These are phyloP conservation scores for Parasteatoda tepidariorum DNA, from an alignment of 1,140 invertebrate genomes.

Conservation along the genomic window DNA sequence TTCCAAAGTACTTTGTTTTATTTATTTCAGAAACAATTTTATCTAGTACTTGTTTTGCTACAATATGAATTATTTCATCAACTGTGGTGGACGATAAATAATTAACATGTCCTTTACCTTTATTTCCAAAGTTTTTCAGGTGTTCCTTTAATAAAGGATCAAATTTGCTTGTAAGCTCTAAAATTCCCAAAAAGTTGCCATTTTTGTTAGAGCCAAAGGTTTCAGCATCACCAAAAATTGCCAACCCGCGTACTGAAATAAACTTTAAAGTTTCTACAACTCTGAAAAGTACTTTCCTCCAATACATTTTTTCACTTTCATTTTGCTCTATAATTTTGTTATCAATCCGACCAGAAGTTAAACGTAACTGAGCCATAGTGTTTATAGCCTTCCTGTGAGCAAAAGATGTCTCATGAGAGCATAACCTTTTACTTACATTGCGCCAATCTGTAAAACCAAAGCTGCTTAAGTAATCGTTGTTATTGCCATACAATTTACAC, in stretches of 20 bases:
- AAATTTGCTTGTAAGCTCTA: neutral
- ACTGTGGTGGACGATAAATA: conserved; percentile 15
- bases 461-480: neutral
- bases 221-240: neutral
- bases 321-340: neutral
- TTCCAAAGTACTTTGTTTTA: conserved; percentile 12
- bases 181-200: neutral
- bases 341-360: neutral
- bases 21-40: conserved; percentile 8
- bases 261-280: neutral
- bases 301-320: neutral
- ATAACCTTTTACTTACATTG: neutral
- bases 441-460: neutral
- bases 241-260: neutral
- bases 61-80: neutral
- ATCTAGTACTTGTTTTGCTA: neutral
- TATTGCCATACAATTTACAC: neutral
- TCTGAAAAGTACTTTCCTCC: neutral
- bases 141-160: too few relatives aligned
- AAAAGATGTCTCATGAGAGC: neutral
- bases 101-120: conserved; percentile 6
- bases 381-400: neutral
- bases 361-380: neutral
- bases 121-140: too few relatives aligned
- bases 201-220: neutral